Conservation (phyloP, 2,797 vertebrate species). For the Amphiprion clarkii region DNA sequence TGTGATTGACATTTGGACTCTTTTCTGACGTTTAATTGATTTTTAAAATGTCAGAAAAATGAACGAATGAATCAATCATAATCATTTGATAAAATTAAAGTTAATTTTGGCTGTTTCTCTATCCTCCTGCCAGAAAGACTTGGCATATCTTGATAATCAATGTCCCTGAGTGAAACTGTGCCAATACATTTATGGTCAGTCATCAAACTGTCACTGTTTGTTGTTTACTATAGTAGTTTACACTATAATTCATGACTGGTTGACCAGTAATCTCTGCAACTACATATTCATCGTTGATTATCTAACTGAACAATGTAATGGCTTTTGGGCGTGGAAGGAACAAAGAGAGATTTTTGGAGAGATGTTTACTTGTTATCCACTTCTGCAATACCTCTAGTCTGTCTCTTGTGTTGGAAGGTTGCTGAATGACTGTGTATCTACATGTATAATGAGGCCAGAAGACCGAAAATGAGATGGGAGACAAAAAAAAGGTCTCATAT, state of each 20-base stretch:
- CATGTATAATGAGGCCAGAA: neutral
- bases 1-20: neutral
- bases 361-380: neutral
- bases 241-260: neutral
- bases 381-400: too few species aligned
- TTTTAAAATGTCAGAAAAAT: neutral
- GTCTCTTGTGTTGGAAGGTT: neutral
- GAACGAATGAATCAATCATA: neutral
- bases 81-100: neutral
- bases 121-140: neutral
- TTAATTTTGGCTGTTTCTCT: neutral
- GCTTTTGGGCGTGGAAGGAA: neutral
- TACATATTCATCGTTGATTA: too few species aligned
- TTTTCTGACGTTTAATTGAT: neutral
- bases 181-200: neutral
- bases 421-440: neutral
- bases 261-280: neutral
- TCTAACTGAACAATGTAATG: neutral
- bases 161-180: slow-evolving; percentile 10
- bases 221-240: neutral
- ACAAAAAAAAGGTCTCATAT: too few species aligned
- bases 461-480: too few species aligned
- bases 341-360: too few species aligned
- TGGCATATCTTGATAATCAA: neutral
- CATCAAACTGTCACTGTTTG: neutral